Evolutionary conservation across 2,888 invertebrate species (phyloP).

Genomic region (Mechanitis mazaeus): DNA sequence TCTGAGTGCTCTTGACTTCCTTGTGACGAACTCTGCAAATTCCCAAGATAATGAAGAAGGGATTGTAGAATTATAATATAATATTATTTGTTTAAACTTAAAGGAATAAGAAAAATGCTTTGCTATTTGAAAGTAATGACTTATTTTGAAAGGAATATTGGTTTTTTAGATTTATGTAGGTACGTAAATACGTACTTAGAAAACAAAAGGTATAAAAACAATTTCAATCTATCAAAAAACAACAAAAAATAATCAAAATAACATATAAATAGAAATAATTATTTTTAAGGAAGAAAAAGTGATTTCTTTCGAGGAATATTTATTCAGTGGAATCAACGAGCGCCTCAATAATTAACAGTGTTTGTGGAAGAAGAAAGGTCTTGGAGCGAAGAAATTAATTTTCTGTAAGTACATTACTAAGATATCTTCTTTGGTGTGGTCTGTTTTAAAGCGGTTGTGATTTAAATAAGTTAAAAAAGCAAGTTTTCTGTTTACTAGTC

Average conservation of each 20-base stretch:
- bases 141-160: too few relatives aligned
- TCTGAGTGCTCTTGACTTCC: too few relatives aligned
- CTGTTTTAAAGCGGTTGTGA: conserved; percentile 29
- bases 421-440: conserved; percentile 34
- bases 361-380: conserved; percentile 25
- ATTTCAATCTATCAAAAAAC: too few relatives aligned
- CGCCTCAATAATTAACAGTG: conserved; percentile 24
- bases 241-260: neutral
- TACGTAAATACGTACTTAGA: too few relatives aligned
- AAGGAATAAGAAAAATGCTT: too few relatives aligned
- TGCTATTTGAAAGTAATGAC: too few relatives aligned
- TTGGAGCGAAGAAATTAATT: conserved; percentile 49
- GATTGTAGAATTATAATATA: too few relatives aligned
- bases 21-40: too few relatives aligned
- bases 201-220: too few relatives aligned
- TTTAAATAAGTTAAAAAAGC: neutral
- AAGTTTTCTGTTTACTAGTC: neutral
- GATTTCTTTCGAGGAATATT: conserved; percentile 16
- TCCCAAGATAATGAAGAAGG: too few relatives aligned
- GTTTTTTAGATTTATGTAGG: too few relatives aligned
- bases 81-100: too few relatives aligned
- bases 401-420: conserved; percentile 46
- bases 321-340: conserved; percentile 19
- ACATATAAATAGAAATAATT: neutral
- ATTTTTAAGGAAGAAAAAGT: neutral